Percentiles rank a stretch among this genome's conserved stretches.
phyloP scores from a whole-genome alignment of 2,113 vertebrate species.

The Thalassoma bifasciatum region DNA sequence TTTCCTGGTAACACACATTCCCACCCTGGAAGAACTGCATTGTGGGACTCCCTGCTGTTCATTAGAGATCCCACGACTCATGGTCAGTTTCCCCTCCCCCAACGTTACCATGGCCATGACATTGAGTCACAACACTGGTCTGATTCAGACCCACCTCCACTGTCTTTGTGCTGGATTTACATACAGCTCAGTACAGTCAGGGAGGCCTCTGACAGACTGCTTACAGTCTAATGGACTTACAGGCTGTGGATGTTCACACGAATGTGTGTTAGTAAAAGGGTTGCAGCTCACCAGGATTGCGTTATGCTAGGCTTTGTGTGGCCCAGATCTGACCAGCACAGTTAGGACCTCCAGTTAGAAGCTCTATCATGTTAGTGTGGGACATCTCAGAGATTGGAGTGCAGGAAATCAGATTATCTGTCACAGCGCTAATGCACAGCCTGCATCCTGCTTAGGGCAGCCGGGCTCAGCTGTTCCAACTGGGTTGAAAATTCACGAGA shows the following conservation, averaged over 20 bases:
- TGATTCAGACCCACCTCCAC: constrained; percentile 24
- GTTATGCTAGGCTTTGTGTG: not conserved
- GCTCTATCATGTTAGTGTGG: constrained; percentile 59
- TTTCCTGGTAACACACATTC: constrained; percentile 58
- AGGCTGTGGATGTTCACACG: not conserved
- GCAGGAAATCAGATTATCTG: constrained; percentile 82
- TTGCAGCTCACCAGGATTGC: constrained; percentile 12
- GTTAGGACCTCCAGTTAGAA: constrained; percentile 28
- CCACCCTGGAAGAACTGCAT: constrained; percentile 48
- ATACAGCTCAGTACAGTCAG: constrained; percentile 16
- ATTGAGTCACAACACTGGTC: constrained; percentile 43
- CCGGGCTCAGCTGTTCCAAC: constrained; percentile 46
- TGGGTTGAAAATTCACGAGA: constrained; percentile 16
- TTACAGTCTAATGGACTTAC: constrained; percentile 30
- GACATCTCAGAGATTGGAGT: constrained; percentile 65
- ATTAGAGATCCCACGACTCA: constrained; percentile 34
- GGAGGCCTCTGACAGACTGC: not conserved
- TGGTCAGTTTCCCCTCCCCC: constrained; percentile 39
- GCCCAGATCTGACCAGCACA: constrained; percentile 22
- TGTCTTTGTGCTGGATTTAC: constrained; percentile 3
- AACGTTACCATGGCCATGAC: constrained; percentile 41
- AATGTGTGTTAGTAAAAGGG: constrained; percentile 15
- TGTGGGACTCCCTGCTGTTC: constrained; percentile 48
- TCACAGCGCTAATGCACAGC: constrained; percentile 73
- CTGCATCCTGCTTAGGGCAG: constrained; percentile 66